These are phyloP conservation scores for Amazonetta brasiliensis DNA, from an alignment of 2,797 vertebrate species.

Conservation along the genomic window DNA sequence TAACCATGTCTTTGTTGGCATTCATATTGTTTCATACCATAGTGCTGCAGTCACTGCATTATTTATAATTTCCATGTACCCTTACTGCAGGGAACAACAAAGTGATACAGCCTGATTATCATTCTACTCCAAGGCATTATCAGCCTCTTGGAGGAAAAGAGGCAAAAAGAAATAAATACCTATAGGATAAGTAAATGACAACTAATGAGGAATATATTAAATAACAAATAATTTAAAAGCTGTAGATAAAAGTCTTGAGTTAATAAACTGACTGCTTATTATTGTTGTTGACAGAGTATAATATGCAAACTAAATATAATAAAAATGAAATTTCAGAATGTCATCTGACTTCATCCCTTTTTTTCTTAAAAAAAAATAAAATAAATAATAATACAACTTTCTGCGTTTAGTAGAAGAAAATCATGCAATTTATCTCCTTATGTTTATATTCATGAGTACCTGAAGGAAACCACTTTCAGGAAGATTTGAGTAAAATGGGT, in stretches of 20 bases:
- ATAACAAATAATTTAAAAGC: neutral
- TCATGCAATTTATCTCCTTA: neutral
- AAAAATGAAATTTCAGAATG: neutral
- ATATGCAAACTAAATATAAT: neutral
- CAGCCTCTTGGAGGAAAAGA: conserved; percentile 18
- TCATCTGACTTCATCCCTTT: neutral
- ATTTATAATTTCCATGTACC: conserved; percentile 16
- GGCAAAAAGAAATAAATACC: neutral
- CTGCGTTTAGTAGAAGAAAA: neutral
- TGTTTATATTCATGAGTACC: neutral
- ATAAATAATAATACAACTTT: neutral
- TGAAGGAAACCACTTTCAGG: neutral
- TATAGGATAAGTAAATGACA: neutral
- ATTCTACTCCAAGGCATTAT: conserved; percentile 2
- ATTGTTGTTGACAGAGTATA: neutral
- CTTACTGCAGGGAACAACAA: neutral
- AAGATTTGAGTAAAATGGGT: neutral
- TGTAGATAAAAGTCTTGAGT: neutral
- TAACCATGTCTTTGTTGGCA: neutral
- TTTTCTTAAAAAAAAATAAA: neutral
- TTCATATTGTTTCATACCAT: neutral
- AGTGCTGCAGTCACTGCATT: neutral
- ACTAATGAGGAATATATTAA: neutral
- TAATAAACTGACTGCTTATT: neutral
- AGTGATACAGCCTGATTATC: neutral